Evolutionary conservation across 2,797 vertebrate species (phyloP), one percentile per base, ranked within the genome.

Genomic region (Onychomys torridus): DNA sequence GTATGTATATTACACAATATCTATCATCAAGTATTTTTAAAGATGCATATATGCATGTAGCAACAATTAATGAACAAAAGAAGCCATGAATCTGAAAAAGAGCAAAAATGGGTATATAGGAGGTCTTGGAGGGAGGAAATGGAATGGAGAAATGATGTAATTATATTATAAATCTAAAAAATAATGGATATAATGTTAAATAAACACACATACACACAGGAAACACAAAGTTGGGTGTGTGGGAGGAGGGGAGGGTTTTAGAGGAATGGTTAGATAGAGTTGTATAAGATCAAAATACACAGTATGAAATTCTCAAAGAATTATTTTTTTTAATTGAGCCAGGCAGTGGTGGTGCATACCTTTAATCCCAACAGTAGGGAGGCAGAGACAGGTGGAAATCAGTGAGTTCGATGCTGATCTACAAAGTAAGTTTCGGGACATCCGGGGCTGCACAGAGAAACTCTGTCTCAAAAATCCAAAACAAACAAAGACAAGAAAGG

Each of bases 11-110:
- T 49, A 6, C 7, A 82, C 3, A 34, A 1, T n/a, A 4, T 76
- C 78, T 89, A 75, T 59, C 37, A 17, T 84, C n/a, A 69, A 83
- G 6, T 83, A 84, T 40, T 84, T 94, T 82, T 83, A 57, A 88
- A n/a, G 43, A 27, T 78, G 17, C 6, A 55, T 11, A 11, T 55
- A 52, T 52, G 49, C 46, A 55, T 57, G 9, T 55, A 3, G 13
- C 52, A n/a, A 13, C 8, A 55, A 34, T 52, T 55, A 55, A 79
- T 57, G 19, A 23, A 79, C 17, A 55, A n/a, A n/a, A n/a, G n/a
- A 57, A 55, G 32, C 34, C 2, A 19, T 79, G 17, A 79, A 34
- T 55, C 9, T 34, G 49, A 79, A 79, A 78, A 4, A 34, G 32
- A 79, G 34, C 49, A 57, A 23, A 4, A 8, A 79, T 19, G 21